Evolutionary conservation across 2,888 invertebrate genomes (phyloP).

Genomic region (Mechanitis mazaeus): DNA sequence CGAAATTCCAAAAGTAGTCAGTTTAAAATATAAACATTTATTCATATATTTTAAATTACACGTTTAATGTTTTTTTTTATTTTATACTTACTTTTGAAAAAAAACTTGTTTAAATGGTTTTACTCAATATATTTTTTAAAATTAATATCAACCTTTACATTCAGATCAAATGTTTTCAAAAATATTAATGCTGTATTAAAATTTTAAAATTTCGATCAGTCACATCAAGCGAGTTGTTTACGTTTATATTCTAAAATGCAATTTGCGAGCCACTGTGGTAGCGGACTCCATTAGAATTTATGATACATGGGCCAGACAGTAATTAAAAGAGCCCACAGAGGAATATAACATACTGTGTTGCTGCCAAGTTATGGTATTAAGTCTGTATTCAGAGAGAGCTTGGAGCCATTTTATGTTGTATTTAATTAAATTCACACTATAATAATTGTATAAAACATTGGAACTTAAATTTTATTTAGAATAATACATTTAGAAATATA

Average conservation of each 20-base stretch:
- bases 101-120: too few relatives aligned
- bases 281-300: conserved; percentile 68
- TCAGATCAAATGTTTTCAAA: background rate
- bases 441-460: background rate
- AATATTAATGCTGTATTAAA: conserved; percentile 21
- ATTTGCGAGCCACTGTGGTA: conserved; percentile 46
- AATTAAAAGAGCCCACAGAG: conserved; percentile 69
- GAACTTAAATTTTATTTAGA: too few relatives aligned
- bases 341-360: conserved; percentile 54
- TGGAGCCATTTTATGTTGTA: conserved; percentile 38
- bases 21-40: too few relatives aligned
- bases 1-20: too few relatives aligned
- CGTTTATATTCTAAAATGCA: conserved; percentile 62
- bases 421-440: conserved; percentile 32
- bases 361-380: conserved; percentile 45
- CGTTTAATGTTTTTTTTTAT: too few relatives aligned
- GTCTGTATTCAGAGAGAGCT: conserved; percentile 31
- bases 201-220: conserved; percentile 28
- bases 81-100: too few relatives aligned
- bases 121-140: too few relatives aligned
- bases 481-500: too few relatives aligned
- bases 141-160: too few relatives aligned
- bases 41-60: too few relatives aligned
- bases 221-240: conserved; percentile 33
- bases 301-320: conserved; percentile 64